Evolutionary conservation across 2,113 vertebrate species (phyloP), one percentile per base, ranked within the genome.

Genomic region (Columba janthina): DNA sequence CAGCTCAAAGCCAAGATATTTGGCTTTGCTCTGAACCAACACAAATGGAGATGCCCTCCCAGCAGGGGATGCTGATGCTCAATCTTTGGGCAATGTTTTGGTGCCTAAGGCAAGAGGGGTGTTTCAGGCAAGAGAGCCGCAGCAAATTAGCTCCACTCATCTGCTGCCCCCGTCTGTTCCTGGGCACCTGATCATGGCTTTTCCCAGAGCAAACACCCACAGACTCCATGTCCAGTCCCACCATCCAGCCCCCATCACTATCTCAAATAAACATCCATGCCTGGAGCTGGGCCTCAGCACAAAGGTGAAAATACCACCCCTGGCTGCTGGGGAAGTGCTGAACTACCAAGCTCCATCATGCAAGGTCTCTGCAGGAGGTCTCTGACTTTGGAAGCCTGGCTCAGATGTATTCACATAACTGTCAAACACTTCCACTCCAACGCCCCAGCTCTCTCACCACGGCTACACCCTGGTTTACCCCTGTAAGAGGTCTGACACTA

Each of bases 1-100:
- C 36, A 69, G 31, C 62, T 40, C 2, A 0, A 3, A 54, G 9
- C 36, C 6, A 48, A 69, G 54, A 18, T 0, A 0, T 58, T 72
- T 64, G 72, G 10, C 72, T 84, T 85, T 48, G 25, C 72, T 79
- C 84, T 77, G 29, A 89, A 61, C 34, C 25, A 15, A 8, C 13
- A 14, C 0, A 4, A 17, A 18, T 24, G 58, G 32, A 76, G 34
- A 42, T 53, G 36, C 32, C 17, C 22, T 48, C 22, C 5, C 29
- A 48, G 42, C 0, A 0, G 8, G 13, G 9, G 8, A 15, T 42
- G 22, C 46, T 65, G 36, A 34, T 36, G 40, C 14, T 20, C 10
- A 48, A 38, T 10, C 34, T 95, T 72, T 69, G 46, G 46, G 28
- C n/a, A 31, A 20, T 19, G 38, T 38, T 87, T 62, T 38, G 29